A percentile compares a stretch with the other conserved stretches of the same genome.
Evolutionary conservation across 2,113 vertebrate species (phyloP).

Genomic region (Rousettus leschenaultii): DNA sequence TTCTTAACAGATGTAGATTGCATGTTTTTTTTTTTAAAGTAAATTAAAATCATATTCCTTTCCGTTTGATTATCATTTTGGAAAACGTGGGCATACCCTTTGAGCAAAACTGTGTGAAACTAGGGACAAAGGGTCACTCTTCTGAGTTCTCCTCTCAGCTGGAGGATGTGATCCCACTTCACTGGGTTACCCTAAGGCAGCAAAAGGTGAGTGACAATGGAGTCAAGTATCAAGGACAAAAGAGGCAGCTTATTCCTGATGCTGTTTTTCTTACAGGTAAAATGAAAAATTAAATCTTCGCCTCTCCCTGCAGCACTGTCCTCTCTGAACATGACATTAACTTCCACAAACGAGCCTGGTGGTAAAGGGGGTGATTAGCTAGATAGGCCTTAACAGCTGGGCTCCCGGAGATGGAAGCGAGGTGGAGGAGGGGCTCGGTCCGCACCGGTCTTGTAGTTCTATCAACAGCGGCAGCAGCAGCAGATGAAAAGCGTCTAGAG

Average conservation of each 20-base stretch:
- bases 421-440: conserved; percentile 40
- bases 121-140: not conserved
- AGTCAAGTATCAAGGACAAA: conserved; percentile 30
- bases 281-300: conserved; percentile 56
- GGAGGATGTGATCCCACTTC: not conserved
- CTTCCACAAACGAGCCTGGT: conserved; percentile 35
- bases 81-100: not conserved
- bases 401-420: not conserved
- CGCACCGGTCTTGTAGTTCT: not conserved
- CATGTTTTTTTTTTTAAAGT: not conserved
- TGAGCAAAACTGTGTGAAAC: not conserved
- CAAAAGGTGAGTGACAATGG: not conserved
- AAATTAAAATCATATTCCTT: not conserved
- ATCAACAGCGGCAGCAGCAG: not conserved
- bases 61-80: not conserved
- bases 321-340: conserved; percentile 41
- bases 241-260: not conserved
- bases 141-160: not conserved
- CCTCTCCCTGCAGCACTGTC: not conserved
- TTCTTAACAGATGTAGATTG: not conserved
- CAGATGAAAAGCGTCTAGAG: conserved; percentile 61
- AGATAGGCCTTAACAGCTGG: conserved; percentile 54
- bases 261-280: conserved; percentile 44
- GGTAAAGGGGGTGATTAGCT: conserved; percentile 57
- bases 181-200: not conserved